Evolutionary conservation across 1,140 invertebrate species (phyloP), one percentile per base, ranked within the genome.

Genomic region (Heterodera carotae): DNA sequence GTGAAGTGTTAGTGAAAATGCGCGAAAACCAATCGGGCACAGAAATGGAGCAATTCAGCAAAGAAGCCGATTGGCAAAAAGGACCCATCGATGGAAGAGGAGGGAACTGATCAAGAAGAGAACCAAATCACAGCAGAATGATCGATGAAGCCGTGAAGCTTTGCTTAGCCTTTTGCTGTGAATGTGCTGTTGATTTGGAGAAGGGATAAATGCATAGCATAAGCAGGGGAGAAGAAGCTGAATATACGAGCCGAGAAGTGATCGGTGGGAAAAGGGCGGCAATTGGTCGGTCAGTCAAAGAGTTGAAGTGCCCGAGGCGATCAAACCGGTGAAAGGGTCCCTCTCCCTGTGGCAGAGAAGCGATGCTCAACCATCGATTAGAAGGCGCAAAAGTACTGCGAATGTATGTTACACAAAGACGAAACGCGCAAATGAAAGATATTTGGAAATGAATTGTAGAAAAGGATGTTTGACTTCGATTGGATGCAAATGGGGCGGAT

Each of bases 1-100:
- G 72, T 15, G 85, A 86, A 10, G 86, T 86, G 70, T 87, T 87
- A 5, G 86, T 84, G 71, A 86, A 86, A 3, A 86, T 36, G 43
- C 78, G 60, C 70, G 85, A 76, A 22, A 85, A 53, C 82, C 80
- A 79, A 22, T 56, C 48, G 22, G 48, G 4, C 48, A 56, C 66
- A 31, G 34, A 43, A 22, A 71, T n/a, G 33, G 33, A 71, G 33
- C 18, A 71, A 29, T 71, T 59, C 59, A 59, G 15, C 15, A 22
- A n/a, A 25, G 69, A 71, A 33, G 53, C 27, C 53, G 34, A 69
- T 27, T 29, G 2, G 36, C 31, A 67, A 12, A 31, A 69, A 22
- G 33, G 29, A 69, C 53, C 48, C 43, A 22, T 29, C 4, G 67
- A 36, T 4, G 43, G 25, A 69, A 27, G 39, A 39, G 3, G 3